These are phyloP conservation scores for Peribatodes rhomboidaria DNA, from an alignment of 2,888 invertebrate genomes.

Conservation along the genomic window DNA sequence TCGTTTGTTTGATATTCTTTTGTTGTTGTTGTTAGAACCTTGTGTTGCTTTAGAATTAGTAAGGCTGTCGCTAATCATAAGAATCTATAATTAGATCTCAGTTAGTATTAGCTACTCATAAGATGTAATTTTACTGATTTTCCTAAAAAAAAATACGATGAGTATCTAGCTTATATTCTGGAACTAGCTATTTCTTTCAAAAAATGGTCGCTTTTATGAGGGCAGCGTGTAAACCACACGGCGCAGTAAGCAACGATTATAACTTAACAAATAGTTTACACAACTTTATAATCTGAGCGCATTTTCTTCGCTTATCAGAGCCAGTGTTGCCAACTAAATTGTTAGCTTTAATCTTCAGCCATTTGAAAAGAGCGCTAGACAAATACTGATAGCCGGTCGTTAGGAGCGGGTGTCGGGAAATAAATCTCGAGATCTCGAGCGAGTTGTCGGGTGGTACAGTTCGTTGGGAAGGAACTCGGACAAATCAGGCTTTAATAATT, in stretches of 20 bases:
- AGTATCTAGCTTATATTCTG: too few species aligned
- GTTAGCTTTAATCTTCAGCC: conserved; percentile 32
- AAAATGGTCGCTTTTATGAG: too few species aligned
- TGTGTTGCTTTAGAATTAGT: too few species aligned
- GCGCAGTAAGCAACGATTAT: background rate
- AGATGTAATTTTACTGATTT: too few species aligned
- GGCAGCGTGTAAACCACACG: background rate
- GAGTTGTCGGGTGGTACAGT: conserved; percentile 30
- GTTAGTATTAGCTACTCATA: too few species aligned
- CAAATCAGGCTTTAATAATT: background rate
- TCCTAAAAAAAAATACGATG: too few species aligned
- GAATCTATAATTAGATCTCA: too few species aligned
- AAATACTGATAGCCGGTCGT: conserved; percentile 53
- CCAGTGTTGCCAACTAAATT: conserved; percentile 30
- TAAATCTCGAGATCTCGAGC: conserved; percentile 48
- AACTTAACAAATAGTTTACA: conserved; percentile 24
- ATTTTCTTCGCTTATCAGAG: conserved; percentile 29
- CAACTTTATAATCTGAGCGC: conserved; percentile 24
- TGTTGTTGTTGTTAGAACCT: too few species aligned
- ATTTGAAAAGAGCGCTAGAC: conserved; percentile 43
- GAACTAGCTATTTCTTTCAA: too few species aligned
- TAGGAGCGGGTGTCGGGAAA: conserved; percentile 48
- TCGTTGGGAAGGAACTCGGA: background rate
- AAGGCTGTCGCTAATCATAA: too few species aligned
- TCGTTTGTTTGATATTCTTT: too few species aligned